These are phyloP conservation scores for Trachelus troglodyta DNA, from an alignment of 2,888 invertebrate genomes.

Conservation along the genomic window DNA sequence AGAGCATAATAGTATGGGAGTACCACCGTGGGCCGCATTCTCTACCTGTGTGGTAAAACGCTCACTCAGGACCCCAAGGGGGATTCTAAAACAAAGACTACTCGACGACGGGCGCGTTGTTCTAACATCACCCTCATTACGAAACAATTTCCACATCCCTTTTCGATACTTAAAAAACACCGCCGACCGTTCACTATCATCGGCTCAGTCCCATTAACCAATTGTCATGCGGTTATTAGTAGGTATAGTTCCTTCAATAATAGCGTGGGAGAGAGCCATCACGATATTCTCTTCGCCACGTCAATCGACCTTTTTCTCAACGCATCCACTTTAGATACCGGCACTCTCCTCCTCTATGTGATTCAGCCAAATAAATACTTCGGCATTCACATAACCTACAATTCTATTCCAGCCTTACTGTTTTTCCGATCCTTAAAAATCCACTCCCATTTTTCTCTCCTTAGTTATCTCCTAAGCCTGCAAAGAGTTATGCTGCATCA, in stretches of 20 bases:
- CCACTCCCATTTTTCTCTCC: background rate
- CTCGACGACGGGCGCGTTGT: conserved; percentile 45
- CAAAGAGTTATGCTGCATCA: background rate
- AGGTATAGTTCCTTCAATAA: conserved; percentile 39
- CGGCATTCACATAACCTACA: background rate
- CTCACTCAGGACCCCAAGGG: conserved; percentile 51
- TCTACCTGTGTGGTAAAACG: conserved; percentile 31
- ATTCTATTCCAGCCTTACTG: background rate
- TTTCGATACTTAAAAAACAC: conserved; percentile 33
- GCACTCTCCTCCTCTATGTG: background rate
- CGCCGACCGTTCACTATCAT: conserved; percentile 30
- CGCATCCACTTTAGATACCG: background rate
- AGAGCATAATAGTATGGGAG: conserved; percentile 12
- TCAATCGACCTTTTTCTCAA: background rate
- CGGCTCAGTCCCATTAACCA: conserved; percentile 36
- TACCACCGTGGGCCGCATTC: conserved; percentile 24
- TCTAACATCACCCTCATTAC: conserved; percentile 56
- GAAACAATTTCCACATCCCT: conserved; percentile 52
- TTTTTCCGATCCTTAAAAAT: background rate
- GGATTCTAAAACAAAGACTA: conserved; percentile 57
- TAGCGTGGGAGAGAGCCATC: conserved; percentile 26
- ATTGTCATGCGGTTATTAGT: conserved; percentile 44
- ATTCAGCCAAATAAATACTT: background rate
- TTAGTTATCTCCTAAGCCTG: background rate
- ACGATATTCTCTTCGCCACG: background rate